These are phyloP conservation scores for Typhlomys cinereus DNA, from an alignment of 2,113 vertebrate species.

Conservation along the genomic window DNA sequence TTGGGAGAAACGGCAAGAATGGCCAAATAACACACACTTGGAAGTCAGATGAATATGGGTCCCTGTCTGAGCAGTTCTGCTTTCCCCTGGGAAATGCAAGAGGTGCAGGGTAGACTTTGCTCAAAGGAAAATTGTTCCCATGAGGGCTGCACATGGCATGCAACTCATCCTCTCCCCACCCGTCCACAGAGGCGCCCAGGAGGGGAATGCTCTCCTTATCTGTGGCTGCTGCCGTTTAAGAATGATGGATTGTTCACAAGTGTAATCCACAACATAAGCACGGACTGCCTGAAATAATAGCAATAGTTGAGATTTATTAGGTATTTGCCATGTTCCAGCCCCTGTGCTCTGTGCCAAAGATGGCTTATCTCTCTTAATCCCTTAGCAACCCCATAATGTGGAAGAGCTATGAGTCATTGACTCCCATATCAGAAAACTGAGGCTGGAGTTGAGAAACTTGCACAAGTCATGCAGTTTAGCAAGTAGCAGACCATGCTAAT, in stretches of 20 bases:
- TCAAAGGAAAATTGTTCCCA: neutral
- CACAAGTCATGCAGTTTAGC: constrained; percentile 5
- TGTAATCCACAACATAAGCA: neutral
- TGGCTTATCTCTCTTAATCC: constrained; percentile 29
- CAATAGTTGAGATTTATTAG: neutral
- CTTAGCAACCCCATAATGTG: neutral
- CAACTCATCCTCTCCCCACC: neutral
- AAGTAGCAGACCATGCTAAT: neutral
- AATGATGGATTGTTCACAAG: neutral
- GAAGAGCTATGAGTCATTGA: constrained; percentile 8
- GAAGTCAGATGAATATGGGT: neutral
- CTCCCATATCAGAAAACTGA: constrained; percentile 23
- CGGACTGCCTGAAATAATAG: constrained; percentile 8
- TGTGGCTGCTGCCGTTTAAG: neutral
- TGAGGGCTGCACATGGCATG: neutral
- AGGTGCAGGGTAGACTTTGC: too few relatives aligned
- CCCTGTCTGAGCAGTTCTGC: neutral
- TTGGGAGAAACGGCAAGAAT: neutral
- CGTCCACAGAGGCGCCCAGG: neutral
- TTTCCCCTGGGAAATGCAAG: neutral
- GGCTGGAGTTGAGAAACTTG: constrained; percentile 18
- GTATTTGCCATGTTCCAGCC: constrained; percentile 1
- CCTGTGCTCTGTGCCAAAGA: neutral
- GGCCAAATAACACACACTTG: neutral
- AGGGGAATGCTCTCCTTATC: neutral